These are phyloP conservation scores for Steinernema hermaphroditum DNA, from an alignment of 2,888 invertebrate genomes.

Conservation along the genomic window DNA sequence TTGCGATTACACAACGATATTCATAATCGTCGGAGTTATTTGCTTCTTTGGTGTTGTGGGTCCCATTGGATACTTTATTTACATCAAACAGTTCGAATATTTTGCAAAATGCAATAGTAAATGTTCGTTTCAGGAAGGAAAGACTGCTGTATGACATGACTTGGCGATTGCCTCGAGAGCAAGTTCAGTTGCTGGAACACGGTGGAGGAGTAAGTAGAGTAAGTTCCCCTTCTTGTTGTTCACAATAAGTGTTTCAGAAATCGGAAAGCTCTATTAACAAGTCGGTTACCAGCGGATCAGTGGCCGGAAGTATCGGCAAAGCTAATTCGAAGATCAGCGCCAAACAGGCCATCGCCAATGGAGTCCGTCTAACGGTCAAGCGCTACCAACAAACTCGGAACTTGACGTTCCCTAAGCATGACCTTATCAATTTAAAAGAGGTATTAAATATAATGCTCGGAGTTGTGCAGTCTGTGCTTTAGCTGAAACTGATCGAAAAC, in stretches of 20 bases:
- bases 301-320: conserved; percentile 55
- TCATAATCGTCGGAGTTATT: conserved; percentile 47
- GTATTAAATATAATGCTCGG: conserved; percentile 33
- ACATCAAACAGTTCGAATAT: conserved; percentile 56
- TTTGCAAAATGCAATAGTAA: too few relatives aligned
- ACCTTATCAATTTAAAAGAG: conserved; percentile 58
- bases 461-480: conserved; percentile 9
- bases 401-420: conserved; percentile 58
- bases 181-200: conserved; percentile 42
- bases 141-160: conserved; percentile 64
- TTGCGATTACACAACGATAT: conserved; percentile 60
- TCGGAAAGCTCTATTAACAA: conserved; percentile 60
- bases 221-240: not conserved
- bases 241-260: conserved; percentile 41
- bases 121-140: conserved; percentile 52
- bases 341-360: conserved; percentile 62
- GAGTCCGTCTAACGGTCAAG: conserved; percentile 60
- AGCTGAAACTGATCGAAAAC: conserved; percentile 62
- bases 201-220: conserved; percentile 17
- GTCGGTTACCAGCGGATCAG: conserved; percentile 53
- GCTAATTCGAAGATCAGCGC: conserved; percentile 59
- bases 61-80: conserved; percentile 60
- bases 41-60: conserved; percentile 46
- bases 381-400: conserved; percentile 61
- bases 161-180: conserved; percentile 63